phyloP scores from a whole-genome alignment of 2,797 vertebrate genomes.

The Gastrophryne carolinensis region DNA sequence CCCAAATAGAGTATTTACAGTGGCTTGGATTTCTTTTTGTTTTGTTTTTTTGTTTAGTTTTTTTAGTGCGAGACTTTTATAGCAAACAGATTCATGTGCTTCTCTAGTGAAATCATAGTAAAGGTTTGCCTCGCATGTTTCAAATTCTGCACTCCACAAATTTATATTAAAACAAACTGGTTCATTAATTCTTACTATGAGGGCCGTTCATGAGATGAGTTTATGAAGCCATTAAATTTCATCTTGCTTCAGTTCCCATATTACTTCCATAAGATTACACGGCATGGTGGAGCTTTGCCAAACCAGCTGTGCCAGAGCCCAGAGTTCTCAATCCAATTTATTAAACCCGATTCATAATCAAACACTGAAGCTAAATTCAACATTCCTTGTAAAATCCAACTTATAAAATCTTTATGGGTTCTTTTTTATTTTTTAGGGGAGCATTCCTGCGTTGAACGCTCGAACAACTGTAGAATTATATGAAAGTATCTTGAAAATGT shows the following conservation, averaged over 20 bases:
- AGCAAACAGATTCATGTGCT: too few relatives aligned
- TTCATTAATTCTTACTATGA: constrained; percentile 39
- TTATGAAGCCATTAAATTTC: constrained; percentile 23
- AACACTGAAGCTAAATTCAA: constrained; percentile 54
- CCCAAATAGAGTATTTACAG: too few relatives aligned
- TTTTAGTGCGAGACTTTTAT: too few relatives aligned
- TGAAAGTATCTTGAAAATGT: constrained; percentile 49
- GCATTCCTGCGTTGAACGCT: constrained; percentile 59
- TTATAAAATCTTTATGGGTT: constrained; percentile 69
- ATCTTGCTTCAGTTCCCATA: neutral
- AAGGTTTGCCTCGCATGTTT: constrained; percentile 12
- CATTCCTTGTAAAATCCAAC: constrained; percentile 64
- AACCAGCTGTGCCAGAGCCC: constrained; percentile 36
- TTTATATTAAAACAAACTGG: constrained; percentile 34
- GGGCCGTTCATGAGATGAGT: constrained; percentile 27
- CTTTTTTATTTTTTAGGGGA: constrained; percentile 58
- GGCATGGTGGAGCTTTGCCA: neutral
- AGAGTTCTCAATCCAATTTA: constrained; percentile 39
- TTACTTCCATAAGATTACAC: neutral
- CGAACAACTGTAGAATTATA: constrained; percentile 56
- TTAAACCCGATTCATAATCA: constrained; percentile 43
- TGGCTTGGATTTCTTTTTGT: too few relatives aligned
- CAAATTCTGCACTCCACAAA: neutral
- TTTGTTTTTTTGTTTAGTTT: too few relatives aligned
- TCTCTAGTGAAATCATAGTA: neutral